A percentile compares a stretch with the other conserved stretches of the same genome.
phyloP scores from a whole-genome alignment of 2,113 vertebrate species.

The Pterophyllum scalare region DNA sequence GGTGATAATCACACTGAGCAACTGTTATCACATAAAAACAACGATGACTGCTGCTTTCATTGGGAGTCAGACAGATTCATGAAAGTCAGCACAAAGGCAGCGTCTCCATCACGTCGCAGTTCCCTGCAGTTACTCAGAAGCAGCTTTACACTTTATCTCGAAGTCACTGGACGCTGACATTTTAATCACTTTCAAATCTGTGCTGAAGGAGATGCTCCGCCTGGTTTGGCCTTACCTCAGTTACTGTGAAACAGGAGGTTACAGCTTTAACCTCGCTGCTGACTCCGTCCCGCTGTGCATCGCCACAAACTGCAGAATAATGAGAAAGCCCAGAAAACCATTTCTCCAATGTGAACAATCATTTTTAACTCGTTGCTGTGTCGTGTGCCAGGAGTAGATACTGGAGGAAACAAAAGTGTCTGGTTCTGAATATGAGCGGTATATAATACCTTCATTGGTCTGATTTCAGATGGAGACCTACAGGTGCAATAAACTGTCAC shows the following conservation, averaged over 20 bases:
- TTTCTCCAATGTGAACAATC: no score
- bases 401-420: not conserved
- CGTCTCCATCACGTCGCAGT: not conserved
- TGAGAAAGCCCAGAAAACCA: not conserved
- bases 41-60: not conserved
- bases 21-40: not conserved
- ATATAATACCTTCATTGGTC: no score
- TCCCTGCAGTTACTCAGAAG: not conserved
- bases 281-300: not conserved
- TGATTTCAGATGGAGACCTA: no score
- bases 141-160: not conserved
- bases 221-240: no score
- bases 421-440: not conserved
- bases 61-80: not conserved
- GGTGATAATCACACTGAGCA: not conserved
- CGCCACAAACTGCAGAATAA: not conserved
- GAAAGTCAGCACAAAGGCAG: not conserved
- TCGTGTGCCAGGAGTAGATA: no score
- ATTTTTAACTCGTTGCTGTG: no score
- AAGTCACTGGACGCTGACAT: not conserved
- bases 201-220: no score
- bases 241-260: no score
- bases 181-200: not conserved
- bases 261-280: no score
- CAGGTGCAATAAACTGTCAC: no score